Evolutionary conservation across 2,113 vertebrate species (phyloP).

Genomic region (Eonycteris spelaea): DNA sequence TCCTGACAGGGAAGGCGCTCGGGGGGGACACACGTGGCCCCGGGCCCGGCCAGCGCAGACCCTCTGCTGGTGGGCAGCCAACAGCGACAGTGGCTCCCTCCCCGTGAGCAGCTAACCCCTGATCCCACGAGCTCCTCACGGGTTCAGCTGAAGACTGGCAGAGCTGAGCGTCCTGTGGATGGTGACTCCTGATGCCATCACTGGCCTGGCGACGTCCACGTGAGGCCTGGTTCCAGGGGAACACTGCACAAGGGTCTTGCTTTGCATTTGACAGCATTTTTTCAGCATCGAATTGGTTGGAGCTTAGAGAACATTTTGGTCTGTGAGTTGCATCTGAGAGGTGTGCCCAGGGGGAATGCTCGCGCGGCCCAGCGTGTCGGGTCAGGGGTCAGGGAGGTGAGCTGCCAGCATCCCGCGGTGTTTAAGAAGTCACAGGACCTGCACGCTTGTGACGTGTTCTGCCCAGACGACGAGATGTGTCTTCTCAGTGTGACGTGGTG

Average conservation of each 20-base stretch:
- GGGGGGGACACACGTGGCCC: accelerated
- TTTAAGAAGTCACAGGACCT: too few species aligned
- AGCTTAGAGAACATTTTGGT: background rate
- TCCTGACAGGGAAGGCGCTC: background rate
- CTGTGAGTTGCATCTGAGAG: background rate
- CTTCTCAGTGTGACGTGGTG: background rate
- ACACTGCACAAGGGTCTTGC: background rate
- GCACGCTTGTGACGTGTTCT: too few species aligned
- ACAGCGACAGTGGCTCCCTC: background rate
- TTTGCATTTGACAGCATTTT: background rate
- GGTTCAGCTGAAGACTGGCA: background rate
- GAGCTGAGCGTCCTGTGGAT: background rate
- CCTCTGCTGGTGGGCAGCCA: accelerated
- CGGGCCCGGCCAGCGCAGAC: background rate
- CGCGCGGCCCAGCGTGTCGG: too few species aligned
- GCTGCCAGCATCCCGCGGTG: too few species aligned
- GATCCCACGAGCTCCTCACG: background rate
- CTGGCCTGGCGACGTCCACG: background rate
- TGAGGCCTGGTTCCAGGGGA: background rate
- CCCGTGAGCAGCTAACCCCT: too few species aligned
- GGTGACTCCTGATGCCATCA: background rate
- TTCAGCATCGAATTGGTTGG: background rate
- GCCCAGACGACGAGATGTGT: background rate
- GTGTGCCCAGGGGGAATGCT: background rate
- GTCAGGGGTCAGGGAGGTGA: too few species aligned